Percentiles rank a stretch among this genome's conserved stretches.
Evolutionary conservation across 2,797 vertebrate species (phyloP).

Genomic region (Ataeniobius toweri): DNA sequence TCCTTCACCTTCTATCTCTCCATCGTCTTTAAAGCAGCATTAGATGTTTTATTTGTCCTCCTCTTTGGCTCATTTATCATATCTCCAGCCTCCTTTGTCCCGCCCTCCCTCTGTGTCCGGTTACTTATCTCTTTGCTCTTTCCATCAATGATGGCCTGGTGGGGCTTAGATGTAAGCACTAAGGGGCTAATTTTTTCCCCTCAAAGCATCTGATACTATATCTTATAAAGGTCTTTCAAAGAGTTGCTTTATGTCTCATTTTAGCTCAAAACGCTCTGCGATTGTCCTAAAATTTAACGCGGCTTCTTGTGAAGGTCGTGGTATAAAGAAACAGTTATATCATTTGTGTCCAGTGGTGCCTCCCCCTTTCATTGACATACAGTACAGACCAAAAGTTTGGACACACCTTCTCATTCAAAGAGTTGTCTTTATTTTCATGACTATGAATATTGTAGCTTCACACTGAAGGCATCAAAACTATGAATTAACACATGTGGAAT

Average conservation of each 20-base stretch:
- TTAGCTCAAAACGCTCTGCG: slow-evolving; percentile 15
- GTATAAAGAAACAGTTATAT: not conserved
- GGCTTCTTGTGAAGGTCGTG: not conserved
- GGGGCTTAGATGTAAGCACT: slow-evolving; percentile 22
- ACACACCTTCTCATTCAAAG: too few relatives aligned
- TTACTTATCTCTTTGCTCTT: slow-evolving; percentile 57
- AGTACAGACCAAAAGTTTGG: too few relatives aligned
- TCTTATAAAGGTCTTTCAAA: slow-evolving; percentile 34
- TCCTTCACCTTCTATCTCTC: slow-evolving; percentile 44
- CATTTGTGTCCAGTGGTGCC: too few relatives aligned
- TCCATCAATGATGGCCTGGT: slow-evolving; percentile 27
- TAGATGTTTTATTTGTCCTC: slow-evolving; percentile 52
- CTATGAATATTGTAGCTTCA: too few relatives aligned
- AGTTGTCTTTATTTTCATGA: too few relatives aligned
- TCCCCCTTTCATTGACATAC: too few relatives aligned
- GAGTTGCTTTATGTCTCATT: slow-evolving; percentile 13
- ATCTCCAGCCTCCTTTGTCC: slow-evolving; percentile 37
- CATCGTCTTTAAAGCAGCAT: slow-evolving; percentile 64
- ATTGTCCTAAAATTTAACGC: not conserved
- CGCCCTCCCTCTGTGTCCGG: slow-evolving; percentile 30
- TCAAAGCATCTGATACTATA: slow-evolving; percentile 33
- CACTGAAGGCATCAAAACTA: too few relatives aligned
- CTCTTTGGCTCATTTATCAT: slow-evolving; percentile 50
- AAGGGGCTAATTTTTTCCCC: slow-evolving; percentile 26
- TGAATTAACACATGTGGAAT: too few relatives aligned